Evolutionary conservation across 2,888 invertebrate species (phyloP).

Genomic region (Cerceris rybyensis): DNA sequence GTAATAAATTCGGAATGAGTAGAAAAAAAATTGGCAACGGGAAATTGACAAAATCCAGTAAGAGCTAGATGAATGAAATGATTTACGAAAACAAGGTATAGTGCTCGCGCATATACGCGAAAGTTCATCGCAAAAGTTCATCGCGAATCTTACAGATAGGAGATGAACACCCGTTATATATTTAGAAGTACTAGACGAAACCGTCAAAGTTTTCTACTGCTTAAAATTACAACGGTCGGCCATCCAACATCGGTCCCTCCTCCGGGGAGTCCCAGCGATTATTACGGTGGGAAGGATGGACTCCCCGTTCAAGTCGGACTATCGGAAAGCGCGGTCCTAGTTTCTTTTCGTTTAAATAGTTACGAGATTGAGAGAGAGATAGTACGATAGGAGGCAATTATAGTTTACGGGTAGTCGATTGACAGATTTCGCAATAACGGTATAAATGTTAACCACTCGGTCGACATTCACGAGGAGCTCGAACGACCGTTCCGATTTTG

Average conservation of each 20-base stretch:
- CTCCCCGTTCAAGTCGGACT: slow-evolving; percentile 30
- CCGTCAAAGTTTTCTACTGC: slow-evolving; percentile 65
- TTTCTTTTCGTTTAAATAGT: slow-evolving; percentile 62
- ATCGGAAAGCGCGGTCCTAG: slow-evolving; percentile 55
- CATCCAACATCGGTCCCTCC: slow-evolving; percentile 46
- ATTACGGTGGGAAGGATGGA: slow-evolving; percentile 48
- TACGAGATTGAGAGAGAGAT: slow-evolving; percentile 70
- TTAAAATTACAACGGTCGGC: slow-evolving; percentile 66
- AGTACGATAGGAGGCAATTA: slow-evolving; percentile 74
- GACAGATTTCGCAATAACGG: slow-evolving; percentile 62
- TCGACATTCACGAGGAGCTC: slow-evolving; percentile 53
- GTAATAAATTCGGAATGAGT: no score
- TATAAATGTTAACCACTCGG: slow-evolving; percentile 57
- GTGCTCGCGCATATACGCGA: slow-evolving; percentile 55
- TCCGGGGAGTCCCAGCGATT: slow-evolving; percentile 31
- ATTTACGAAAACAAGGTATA: slow-evolving; percentile 10
- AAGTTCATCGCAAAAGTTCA: slow-evolving; percentile 29
- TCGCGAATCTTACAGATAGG: slow-evolving; percentile 30
- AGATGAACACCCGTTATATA: slow-evolving; percentile 59
- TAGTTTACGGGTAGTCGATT: slow-evolving; percentile 73
- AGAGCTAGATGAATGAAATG: slow-evolving; percentile 35
- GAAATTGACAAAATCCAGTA: not conserved
- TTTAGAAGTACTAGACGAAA: slow-evolving; percentile 66
- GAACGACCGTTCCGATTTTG: slow-evolving; percentile 51
- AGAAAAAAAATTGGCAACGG: not conserved